These are phyloP conservation scores for Brachyhypopomus occidentalis DNA, from an alignment of 2,113 vertebrate species.

Conservation along the genomic window DNA sequence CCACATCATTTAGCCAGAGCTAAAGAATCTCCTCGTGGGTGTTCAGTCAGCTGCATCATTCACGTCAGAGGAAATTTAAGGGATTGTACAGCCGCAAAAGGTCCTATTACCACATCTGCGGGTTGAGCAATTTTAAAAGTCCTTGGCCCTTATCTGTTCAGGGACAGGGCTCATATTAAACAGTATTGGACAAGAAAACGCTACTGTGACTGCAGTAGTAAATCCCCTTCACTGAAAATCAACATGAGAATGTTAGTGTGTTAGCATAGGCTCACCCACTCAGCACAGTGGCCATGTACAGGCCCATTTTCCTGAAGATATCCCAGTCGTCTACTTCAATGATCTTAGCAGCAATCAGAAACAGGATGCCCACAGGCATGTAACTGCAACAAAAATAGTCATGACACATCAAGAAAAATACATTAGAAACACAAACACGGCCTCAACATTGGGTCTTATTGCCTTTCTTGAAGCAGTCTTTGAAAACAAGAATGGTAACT, in stretches of 20 bases:
- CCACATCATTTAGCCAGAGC: slow-evolving; percentile 48
- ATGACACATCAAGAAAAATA: neutral
- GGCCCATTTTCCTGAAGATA: slow-evolving; percentile 94
- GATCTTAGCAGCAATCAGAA: slow-evolving; percentile 97
- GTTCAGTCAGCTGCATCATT: slow-evolving; percentile 50
- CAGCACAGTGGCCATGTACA: slow-evolving; percentile 97
- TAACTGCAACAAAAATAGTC: slow-evolving; percentile 78
- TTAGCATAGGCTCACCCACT: slow-evolving; percentile 82
- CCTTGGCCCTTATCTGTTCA: slow-evolving; percentile 71
- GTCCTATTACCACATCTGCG: slow-evolving; percentile 69
- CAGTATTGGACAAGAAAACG: slow-evolving; percentile 50
- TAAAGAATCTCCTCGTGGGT: slow-evolving; percentile 33
- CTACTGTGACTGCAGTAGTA: slow-evolving; percentile 62
- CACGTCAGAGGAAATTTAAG: slow-evolving; percentile 63
- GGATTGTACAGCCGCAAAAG: slow-evolving; percentile 44
- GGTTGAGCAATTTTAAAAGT: slow-evolving; percentile 74
- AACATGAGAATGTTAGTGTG: slow-evolving; percentile 51
- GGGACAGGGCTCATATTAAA: slow-evolving; percentile 64
- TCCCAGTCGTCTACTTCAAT: slow-evolving; percentile 98
- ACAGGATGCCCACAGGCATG: slow-evolving; percentile 94
- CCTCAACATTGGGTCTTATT: neutral
- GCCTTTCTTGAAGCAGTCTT: neutral
- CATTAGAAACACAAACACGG: neutral
- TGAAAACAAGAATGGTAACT: neutral
- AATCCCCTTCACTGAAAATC: slow-evolving; percentile 59